Percentiles rank a stretch among this genome's conserved stretches.
phyloP scores from a whole-genome alignment of 2,113 vertebrate species.

The Crocuta crocuta region DNA sequence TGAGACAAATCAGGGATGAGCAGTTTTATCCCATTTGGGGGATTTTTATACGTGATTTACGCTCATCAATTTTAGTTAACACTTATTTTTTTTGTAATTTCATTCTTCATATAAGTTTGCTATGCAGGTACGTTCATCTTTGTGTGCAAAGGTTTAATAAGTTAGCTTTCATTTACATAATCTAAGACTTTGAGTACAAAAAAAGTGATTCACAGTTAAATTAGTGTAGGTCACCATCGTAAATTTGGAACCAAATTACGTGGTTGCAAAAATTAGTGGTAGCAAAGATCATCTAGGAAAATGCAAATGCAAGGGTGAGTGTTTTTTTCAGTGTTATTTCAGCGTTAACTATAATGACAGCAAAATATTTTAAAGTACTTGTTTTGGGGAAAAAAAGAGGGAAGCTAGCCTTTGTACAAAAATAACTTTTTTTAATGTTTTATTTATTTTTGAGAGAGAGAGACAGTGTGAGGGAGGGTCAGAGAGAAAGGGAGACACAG shows the following conservation, averaged over 20 bases:
- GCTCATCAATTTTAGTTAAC: constrained; percentile 84
- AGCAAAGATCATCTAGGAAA: not conserved
- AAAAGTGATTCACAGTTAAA: not conserved
- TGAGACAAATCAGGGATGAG: constrained; percentile 83
- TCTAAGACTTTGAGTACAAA: constrained; percentile 63
- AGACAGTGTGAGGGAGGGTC: too few relatives aligned
- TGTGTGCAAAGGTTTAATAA: constrained; percentile 89
- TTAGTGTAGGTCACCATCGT: not conserved
- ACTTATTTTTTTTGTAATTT: constrained; percentile 85
- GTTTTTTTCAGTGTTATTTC: not conserved
- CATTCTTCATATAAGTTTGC: constrained; percentile 82
- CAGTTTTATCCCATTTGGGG: constrained; percentile 79
- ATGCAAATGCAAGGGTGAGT: not conserved
- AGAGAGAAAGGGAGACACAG: too few relatives aligned
- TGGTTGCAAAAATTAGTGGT: not conserved
- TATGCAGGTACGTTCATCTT: constrained; percentile 82
- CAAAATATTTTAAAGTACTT: not conserved
- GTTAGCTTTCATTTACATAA: constrained; percentile 82
- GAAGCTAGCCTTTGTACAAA: constrained; percentile 29
- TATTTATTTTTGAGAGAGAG: too few relatives aligned
- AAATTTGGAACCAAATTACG: not conserved
- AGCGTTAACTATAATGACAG: not conserved
- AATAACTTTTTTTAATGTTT: not conserved
- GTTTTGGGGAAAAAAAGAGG: not conserved
- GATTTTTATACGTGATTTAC: constrained; percentile 89